Evolutionary conservation across 2,797 vertebrate species (phyloP).

Genomic region (Dendrocincla fuliginosa): DNA sequence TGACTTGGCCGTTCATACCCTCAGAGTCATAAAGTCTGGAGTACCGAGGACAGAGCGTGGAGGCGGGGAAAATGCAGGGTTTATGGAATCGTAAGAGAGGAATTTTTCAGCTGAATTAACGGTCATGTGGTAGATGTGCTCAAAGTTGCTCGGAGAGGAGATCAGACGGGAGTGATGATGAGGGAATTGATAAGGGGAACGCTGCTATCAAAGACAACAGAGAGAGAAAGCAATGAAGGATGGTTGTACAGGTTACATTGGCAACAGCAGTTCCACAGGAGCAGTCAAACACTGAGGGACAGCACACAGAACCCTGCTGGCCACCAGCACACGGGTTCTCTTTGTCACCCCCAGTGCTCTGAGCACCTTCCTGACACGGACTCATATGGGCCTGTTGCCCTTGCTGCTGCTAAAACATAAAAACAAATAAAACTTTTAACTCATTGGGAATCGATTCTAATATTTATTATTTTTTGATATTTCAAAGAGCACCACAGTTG

Average conservation of each 20-base stretch:
- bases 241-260: slow-evolving; percentile 18
- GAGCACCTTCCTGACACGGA: slow-evolving; percentile 14
- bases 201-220: slow-evolving; percentile 80
- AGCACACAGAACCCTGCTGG: slow-evolving; percentile 37
- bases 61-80: slow-evolving; percentile 78
- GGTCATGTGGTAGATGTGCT: slow-evolving; percentile 91
- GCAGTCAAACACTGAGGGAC: slow-evolving; percentile 13
- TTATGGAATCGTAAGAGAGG: slow-evolving; percentile 83
- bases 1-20: slow-evolving; percentile 80
- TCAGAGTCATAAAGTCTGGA: slow-evolving; percentile 80
- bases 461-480: slow-evolving; percentile 64
- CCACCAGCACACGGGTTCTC: slow-evolving; percentile 1
- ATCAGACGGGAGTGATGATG: slow-evolving; percentile 82
- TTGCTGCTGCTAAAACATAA: slow-evolving; percentile 24
- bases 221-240: slow-evolving; percentile 70
- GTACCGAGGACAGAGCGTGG: slow-evolving; percentile 79
- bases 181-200: slow-evolving; percentile 79
- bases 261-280: slow-evolving; percentile 44
- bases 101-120: slow-evolving; percentile 87
- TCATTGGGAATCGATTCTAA: slow-evolving; percentile 50
- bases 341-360: slow-evolving; percentile 29
- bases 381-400: background rate
- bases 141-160: slow-evolving; percentile 88
- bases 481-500: slow-evolving; percentile 62
- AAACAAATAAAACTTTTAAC: slow-evolving; percentile 68